phyloP scores from a whole-genome alignment of 2,797 vertebrate genomes.

The Sarcophilus harrisii region DNA sequence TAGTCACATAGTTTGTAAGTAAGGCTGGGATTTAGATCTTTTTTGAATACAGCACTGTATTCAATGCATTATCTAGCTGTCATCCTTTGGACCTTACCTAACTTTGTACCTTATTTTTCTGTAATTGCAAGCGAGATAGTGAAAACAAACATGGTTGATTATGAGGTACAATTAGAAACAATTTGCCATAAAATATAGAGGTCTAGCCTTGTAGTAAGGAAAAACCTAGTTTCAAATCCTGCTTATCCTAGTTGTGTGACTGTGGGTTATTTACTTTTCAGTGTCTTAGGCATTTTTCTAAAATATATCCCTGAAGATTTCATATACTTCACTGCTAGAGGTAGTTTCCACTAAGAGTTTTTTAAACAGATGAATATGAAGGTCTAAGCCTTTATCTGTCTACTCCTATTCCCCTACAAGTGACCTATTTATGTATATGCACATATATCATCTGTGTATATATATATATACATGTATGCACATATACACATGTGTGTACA shows the following conservation, averaged over 20 bases:
- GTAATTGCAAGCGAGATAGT: neutral
- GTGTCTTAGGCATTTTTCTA: neutral
- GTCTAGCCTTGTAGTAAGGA: neutral
- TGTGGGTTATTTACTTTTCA: neutral
- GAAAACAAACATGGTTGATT: neutral
- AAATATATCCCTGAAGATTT: neutral
- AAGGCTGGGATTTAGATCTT: neutral
- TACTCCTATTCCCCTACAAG: neutral
- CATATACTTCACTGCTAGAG: neutral
- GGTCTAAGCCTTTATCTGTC: neutral
- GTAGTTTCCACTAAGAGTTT: neutral
- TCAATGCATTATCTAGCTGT: neutral
- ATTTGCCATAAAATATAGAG: neutral
- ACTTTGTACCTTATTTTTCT: neutral
- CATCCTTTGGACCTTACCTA: neutral
- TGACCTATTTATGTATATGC: neutral
- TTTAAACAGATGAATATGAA: neutral
- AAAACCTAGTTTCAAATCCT: neutral
- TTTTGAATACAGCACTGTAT: neutral
- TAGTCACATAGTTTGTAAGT: neutral
- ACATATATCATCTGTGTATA: neutral
- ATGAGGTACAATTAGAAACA: neutral
- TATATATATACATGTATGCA: too few species aligned
- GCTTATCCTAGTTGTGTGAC: neutral
- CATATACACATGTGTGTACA: neutral